Evolutionary conservation across 2,797 vertebrate genomes (phyloP).

Genomic region (Pristis pectinata): DNA sequence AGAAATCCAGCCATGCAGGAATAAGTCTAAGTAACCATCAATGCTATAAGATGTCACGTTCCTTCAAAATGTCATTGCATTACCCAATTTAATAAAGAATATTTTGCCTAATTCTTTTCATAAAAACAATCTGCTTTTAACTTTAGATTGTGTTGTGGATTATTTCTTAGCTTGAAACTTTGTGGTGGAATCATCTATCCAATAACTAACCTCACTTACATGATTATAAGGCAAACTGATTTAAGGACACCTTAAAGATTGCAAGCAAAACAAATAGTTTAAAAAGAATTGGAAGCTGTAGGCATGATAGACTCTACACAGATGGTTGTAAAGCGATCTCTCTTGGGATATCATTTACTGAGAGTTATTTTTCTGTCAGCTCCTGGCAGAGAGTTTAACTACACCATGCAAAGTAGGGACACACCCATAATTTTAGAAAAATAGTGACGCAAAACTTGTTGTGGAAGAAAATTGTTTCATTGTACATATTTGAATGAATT

Average conservation of each 20-base stretch:
- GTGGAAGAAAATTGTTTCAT: background rate
- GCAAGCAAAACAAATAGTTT: background rate
- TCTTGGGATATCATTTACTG: background rate
- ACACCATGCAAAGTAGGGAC: background rate
- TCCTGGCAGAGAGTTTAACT: background rate
- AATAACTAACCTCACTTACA: background rate
- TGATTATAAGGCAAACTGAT: background rate
- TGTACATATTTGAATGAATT: background rate
- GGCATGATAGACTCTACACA: no score
- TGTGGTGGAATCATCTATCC: background rate
- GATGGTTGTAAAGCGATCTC: background rate
- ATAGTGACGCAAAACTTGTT: background rate
- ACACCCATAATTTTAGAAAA: background rate
- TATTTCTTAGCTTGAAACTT: background rate
- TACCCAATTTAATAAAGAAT: background rate
- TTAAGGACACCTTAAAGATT: background rate
- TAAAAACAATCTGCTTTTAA: background rate
- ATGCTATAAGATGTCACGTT: no score
- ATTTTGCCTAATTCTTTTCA: background rate
- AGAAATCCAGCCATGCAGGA: background rate
- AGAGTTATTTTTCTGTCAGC: background rate
- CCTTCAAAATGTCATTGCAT: background rate
- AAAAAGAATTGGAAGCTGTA: background rate
- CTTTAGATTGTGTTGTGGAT: background rate
- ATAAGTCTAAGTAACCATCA: background rate